A percentile compares a stretch with the other conserved stretches of the same genome.
phyloP scores from a whole-genome alignment of 2,113 vertebrate species.

The Barnardius zonarius region DNA sequence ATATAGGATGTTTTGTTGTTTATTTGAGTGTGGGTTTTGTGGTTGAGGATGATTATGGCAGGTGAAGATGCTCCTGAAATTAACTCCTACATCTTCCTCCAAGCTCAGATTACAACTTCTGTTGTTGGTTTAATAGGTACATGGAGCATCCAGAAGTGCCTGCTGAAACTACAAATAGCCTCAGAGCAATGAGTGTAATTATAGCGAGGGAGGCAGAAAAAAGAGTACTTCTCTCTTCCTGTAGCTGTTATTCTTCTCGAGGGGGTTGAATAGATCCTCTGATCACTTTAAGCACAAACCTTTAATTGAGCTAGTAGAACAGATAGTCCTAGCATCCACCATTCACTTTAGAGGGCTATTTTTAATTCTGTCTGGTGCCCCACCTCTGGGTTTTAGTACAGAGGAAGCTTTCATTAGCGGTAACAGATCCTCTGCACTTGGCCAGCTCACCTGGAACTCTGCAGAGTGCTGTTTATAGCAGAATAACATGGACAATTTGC shows the following conservation, averaged over 20 bases:
- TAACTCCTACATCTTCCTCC: conserved; percentile 33
- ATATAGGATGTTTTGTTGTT: not conserved
- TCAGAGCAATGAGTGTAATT: conserved; percentile 56
- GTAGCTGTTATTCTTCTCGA: conserved; percentile 22
- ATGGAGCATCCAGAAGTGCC: conserved; percentile 38
- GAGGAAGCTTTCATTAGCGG: conserved; percentile 50
- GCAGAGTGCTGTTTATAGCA: conserved; percentile 1
- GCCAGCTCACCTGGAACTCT: conserved; percentile 52
- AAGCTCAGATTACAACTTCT: not conserved
- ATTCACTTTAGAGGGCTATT: conserved; percentile 13
- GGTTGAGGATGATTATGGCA: not conserved
- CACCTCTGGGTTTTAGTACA: conserved; percentile 2
- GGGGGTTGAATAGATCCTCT: not conserved
- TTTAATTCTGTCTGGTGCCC: conserved; percentile 40
- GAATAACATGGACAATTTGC: not conserved
- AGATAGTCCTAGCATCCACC: not conserved
- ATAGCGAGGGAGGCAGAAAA: conserved; percentile 27
- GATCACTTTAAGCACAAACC: not conserved
- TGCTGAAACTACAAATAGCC: conserved; percentile 66
- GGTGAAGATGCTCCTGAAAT: conserved; percentile 1
- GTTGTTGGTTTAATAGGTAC: conserved; percentile 55
- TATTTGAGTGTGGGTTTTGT: not conserved
- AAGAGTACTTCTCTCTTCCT: not conserved
- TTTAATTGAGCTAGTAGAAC: conserved; percentile 11
- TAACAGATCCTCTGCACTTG: not conserved